Conservation (phyloP, 2,888 invertebrate genomes). For the Eulithis prunata region DNA sequence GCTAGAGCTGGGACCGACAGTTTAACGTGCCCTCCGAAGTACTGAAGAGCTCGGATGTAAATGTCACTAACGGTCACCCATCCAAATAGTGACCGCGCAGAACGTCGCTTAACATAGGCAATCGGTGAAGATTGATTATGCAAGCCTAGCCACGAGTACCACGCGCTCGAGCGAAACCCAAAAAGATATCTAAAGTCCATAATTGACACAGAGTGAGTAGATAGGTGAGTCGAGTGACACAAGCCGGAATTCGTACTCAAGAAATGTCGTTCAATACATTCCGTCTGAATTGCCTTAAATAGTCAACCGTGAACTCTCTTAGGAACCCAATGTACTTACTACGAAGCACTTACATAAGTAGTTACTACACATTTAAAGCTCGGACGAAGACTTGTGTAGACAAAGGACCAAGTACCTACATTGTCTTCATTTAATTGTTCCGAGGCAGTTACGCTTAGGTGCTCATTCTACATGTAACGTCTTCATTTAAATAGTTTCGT, state of each 20-base stretch:
- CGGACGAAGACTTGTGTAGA: conserved; percentile 34
- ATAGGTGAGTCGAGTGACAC: conserved; percentile 1
- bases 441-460: conserved; percentile 43
- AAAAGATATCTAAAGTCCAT: no score
- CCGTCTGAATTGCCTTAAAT: not conserved
- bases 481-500: conserved; percentile 13
- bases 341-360: conserved; percentile 23
- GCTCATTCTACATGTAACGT: conserved; percentile 42
- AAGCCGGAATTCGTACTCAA: not conserved
- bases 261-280: not conserved
- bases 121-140: no score
- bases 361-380: conserved; percentile 35
- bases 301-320: conserved; percentile 5
- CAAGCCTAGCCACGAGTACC: no score
- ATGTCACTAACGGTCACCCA: no score
- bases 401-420: conserved; percentile 33
- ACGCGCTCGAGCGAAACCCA: no score
- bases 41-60: no score
- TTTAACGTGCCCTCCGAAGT: no score
- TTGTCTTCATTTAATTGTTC: conserved; percentile 45
- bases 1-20: no score
- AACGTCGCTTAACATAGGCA: no score
- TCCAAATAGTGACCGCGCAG: no score
- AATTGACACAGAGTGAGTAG: not conserved
- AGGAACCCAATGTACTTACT: conserved; percentile 5